These are phyloP conservation scores for Trichechus manatus DNA, from an alignment of 2,113 vertebrate species.

Conservation along the genomic window DNA sequence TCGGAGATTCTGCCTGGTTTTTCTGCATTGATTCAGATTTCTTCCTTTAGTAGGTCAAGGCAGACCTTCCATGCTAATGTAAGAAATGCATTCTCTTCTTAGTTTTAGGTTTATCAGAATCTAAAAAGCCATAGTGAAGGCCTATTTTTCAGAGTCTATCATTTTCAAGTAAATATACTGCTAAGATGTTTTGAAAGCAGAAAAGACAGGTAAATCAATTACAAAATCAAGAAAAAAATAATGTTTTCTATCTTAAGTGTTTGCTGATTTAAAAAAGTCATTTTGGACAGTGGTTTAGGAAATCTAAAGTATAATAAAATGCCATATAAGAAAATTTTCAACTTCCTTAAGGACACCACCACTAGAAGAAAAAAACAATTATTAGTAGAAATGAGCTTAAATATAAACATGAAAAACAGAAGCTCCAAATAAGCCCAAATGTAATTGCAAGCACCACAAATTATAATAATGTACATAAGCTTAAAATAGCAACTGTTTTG, in stretches of 20 bases:
- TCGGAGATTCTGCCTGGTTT: constrained; percentile 16
- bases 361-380: background rate
- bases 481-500: background rate
- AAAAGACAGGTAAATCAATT: constrained; percentile 24
- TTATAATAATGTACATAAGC: background rate
- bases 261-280: constrained; percentile 28
- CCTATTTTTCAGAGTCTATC: background rate
- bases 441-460: background rate
- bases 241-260: constrained; percentile 25
- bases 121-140: constrained; percentile 29
- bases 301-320: constrained; percentile 28
- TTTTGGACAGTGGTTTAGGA: background rate
- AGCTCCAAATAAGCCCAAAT: background rate
- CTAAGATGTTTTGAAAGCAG: constrained; percentile 5
- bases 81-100: constrained; percentile 58
- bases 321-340: background rate
- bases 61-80: constrained; percentile 82
- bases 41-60: constrained; percentile 81
- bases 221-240: constrained; percentile 55
- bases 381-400: constrained; percentile 36
- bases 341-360: constrained; percentile 11
- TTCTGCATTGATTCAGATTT: constrained; percentile 41
- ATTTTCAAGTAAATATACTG: constrained; percentile 19
- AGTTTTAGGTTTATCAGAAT: constrained; percentile 60
- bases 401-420: background rate